Base-by-base conservation (phyloP, 2,113 vertebrate genomes). In the Nannospalax galili region DNA sequence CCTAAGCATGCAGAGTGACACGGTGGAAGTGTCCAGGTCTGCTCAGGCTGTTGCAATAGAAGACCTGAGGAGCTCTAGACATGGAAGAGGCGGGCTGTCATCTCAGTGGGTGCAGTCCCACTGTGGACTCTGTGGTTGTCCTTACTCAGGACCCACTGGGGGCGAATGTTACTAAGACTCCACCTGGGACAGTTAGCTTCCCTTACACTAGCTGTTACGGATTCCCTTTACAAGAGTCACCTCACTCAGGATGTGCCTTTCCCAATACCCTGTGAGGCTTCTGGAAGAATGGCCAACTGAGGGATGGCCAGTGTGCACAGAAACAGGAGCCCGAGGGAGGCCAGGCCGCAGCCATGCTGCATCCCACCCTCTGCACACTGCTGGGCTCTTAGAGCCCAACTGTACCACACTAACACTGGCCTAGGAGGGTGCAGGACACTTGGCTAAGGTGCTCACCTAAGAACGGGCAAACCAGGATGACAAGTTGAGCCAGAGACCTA, bases 301-400 rank as follows among this genome's bases (percentile, higher is more conserved):
- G 16, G 0, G 4, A 58, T 20, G 26, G 9, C 5, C n/a, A n/a
- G 8, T 7, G 58, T 48, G 30, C 60, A 48, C 3, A 5, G 2
- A 15, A 32, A 26, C 5, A 0, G 58, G 5, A 52, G 0, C 0
- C 2, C 24, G 0, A 0, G 3, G 19, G 65, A 77, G 24, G 12
- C 35, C 5, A 2, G 62, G 35, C 5, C 5, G 1, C 82, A 17
- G 17, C 1, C 0, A 10, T n/a, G 24, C 69, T 10, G 12, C 11
- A 52, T 24, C 20, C 16, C 3, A 35, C 82, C 30, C 64, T 48
- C 82, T n/a, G 32, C 35, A 26, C 3, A 67, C 40, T 42, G 32
- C 9, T 5, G 19, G 11, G 17, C 17, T 22, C 42, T 12, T 24
- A 30, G 15, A 2, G 30, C 45, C n/a, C 58, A 14, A n/a, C 9